Percentiles rank a stretch among this genome's conserved stretches.
These are phyloP conservation scores for Phyllotreta striolata DNA, from an alignment of 2,888 invertebrate genomes.

Conservation along the genomic window DNA sequence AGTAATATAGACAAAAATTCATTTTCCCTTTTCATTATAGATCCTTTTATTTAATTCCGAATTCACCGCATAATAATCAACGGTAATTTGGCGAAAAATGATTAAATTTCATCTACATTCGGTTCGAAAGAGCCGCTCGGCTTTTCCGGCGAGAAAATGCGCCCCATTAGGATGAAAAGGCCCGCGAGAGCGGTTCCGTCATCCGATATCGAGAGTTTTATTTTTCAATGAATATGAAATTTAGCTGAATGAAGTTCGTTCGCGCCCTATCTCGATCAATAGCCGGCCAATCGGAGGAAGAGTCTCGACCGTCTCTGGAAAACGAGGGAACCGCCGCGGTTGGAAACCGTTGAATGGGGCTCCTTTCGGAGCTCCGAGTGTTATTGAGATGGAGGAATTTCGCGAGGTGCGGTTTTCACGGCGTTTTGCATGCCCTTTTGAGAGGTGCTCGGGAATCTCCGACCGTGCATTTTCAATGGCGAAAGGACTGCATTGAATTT, in stretches of 20 bases:
- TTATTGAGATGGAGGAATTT: slow-evolving; percentile 21
- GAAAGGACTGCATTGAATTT: too few species aligned
- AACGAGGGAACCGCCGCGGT: slow-evolving; percentile 17
- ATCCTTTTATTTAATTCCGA: too few species aligned
- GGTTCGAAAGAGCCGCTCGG: not conserved
- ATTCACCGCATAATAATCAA: too few species aligned
- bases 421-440: too few species aligned
- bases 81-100: too few species aligned
- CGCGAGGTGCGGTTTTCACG: too few species aligned
- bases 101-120: too few species aligned
- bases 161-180: slow-evolving; percentile 37
- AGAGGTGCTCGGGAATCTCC: too few species aligned
- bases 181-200: slow-evolving; percentile 36
- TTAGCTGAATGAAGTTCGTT: slow-evolving; percentile 41
- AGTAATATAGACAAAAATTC: too few species aligned
- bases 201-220: slow-evolving; percentile 41
- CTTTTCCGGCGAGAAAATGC: slow-evolving; percentile 25
- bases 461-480: too few species aligned
- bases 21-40: too few species aligned
- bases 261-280: slow-evolving; percentile 41
- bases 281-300: slow-evolving; percentile 37
- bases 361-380: slow-evolving; percentile 13
- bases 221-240: slow-evolving; percentile 49
- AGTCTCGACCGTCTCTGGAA: slow-evolving; percentile 24
- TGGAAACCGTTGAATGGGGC: slow-evolving; percentile 22